phyloP scores from a whole-genome alignment of 2,888 invertebrate genomes.

The Leptopilina syphax region DNA sequence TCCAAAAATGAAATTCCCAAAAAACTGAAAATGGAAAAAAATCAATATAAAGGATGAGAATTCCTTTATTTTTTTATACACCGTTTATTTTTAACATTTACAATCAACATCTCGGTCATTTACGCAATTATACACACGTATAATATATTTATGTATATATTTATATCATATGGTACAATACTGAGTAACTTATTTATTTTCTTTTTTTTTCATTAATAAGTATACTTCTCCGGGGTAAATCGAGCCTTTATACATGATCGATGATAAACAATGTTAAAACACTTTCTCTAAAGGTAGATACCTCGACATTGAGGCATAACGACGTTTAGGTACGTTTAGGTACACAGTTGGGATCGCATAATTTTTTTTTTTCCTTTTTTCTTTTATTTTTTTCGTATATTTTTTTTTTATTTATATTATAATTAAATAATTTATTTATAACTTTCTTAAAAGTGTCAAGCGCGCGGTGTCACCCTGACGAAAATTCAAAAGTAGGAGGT shows the following conservation, averaged over 20 bases:
- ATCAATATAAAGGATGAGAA: slow-evolving; percentile 7
- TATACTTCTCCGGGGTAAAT: slow-evolving; percentile 59
- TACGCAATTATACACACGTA: slow-evolving; percentile 73
- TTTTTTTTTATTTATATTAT: background rate
- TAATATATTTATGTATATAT: slow-evolving; percentile 65
- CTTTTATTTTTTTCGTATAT: background rate
- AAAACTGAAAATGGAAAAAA: background rate
- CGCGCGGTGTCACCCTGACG: slow-evolving; percentile 18
- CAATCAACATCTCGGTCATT: slow-evolving; percentile 72
- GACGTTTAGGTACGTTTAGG: slow-evolving; percentile 45
- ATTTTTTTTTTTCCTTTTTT: background rate
- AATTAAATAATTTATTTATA: too few species aligned
- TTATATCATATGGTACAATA: slow-evolving; percentile 65
- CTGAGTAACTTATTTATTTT: slow-evolving; percentile 62
- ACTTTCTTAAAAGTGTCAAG: slow-evolving; percentile 25
- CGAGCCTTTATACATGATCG: slow-evolving; percentile 60
- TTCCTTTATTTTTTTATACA: slow-evolving; percentile 70
- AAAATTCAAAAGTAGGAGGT: slow-evolving; percentile 8
- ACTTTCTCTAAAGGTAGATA: slow-evolving; percentile 53
- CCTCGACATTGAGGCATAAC: slow-evolving; percentile 57
- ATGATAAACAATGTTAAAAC: slow-evolving; percentile 59
- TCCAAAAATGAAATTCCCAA: too few species aligned
- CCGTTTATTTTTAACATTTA: slow-evolving; percentile 76
- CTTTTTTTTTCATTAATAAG: slow-evolving; percentile 53
- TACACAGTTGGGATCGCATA: slow-evolving; percentile 51